Conservation (phyloP, 2,797 vertebrate species). For the Avahi laniger region DNA sequence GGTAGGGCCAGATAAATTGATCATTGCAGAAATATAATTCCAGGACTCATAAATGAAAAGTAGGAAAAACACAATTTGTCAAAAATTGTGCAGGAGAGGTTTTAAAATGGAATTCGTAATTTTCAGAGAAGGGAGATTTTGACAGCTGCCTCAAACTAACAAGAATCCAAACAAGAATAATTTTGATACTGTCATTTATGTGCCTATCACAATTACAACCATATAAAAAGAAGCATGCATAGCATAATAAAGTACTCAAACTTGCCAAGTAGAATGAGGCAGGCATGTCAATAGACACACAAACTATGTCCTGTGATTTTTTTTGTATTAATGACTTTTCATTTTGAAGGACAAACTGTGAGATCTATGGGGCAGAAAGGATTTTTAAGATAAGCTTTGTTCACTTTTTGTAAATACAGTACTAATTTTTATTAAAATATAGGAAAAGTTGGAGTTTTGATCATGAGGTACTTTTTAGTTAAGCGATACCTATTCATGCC, state of each 20-base stretch:
- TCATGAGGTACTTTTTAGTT: not conserved
- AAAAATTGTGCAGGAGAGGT: not conserved
- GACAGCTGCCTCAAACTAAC: slow-evolving; percentile 61
- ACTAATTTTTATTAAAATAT: not conserved
- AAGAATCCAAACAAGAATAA: slow-evolving; percentile 52
- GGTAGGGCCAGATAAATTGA: not conserved
- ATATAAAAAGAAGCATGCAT: slow-evolving; percentile 47
- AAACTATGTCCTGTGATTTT: not conserved
- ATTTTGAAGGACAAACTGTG: not conserved
- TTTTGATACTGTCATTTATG: slow-evolving; percentile 63
- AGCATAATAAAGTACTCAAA: slow-evolving; percentile 61
- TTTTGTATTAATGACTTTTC: not conserved
- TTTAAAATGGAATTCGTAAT: slow-evolving; percentile 53
- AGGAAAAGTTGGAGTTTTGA: not conserved
- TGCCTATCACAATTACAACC: slow-evolving; percentile 61
- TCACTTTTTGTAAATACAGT: not conserved
- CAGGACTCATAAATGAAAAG: not conserved
- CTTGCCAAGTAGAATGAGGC: slow-evolving; percentile 37
- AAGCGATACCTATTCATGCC: not conserved
- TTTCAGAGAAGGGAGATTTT: slow-evolving; percentile 55
- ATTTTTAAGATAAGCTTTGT: not conserved
- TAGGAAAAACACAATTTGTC: not conserved
- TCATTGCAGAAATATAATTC: not conserved
- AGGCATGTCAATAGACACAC: slow-evolving; percentile 32
- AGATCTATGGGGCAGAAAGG: not conserved